Percentiles rank a stretch among this genome's conserved stretches.
Evolutionary conservation across 2,797 vertebrate species (phyloP).

Genomic region (Gambusia yucatana): DNA sequence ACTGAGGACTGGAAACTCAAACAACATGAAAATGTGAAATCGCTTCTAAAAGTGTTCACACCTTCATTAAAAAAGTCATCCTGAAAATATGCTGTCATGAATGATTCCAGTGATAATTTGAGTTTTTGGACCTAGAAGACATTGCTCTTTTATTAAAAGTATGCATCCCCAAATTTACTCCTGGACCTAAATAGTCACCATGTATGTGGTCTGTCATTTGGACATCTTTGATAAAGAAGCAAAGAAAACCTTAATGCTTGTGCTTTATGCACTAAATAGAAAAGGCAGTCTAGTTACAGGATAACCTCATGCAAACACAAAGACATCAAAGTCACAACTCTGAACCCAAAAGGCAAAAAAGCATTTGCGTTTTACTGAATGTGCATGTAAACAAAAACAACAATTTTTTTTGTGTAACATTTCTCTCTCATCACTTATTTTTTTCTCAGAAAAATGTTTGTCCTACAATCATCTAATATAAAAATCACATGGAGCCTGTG

Average conservation of each 20-base stretch:
- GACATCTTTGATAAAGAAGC: not conserved
- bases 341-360: not conserved
- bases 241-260: not conserved
- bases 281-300: not conserved
- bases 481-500: not conserved
- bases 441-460: not conserved
- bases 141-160: too few species aligned
- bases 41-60: not conserved
- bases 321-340: not conserved
- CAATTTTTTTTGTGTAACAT: not conserved
- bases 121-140: too few species aligned
- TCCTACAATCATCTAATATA: not conserved
- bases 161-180: not conserved
- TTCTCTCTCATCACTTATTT: not conserved
- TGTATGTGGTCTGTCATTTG: not conserved
- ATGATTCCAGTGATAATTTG: not conserved
- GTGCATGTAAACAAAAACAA: not conserved
- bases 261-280: not conserved
- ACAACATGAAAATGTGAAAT: not conserved
- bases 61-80: not conserved
- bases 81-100: not conserved
- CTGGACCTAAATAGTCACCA: not conserved
- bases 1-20: not conserved
- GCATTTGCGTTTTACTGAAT: not conserved
- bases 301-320: not conserved